phyloP scores from a whole-genome alignment of 1,140 invertebrate species.

The Eumeta japonica region DNA sequence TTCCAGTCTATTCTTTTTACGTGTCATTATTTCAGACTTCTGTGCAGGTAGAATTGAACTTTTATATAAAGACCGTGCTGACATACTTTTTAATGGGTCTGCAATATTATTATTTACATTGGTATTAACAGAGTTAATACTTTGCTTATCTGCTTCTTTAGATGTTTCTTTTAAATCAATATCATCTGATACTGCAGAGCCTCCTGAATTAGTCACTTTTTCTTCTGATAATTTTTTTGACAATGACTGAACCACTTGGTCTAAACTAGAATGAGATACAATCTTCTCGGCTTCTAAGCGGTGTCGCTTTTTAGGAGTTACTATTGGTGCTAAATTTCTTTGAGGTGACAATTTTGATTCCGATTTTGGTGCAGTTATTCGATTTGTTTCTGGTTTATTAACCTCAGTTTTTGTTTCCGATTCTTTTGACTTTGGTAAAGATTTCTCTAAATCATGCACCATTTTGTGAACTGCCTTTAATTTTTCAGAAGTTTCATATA shows the following conservation, averaged over 20 bases:
- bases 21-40: conserved; percentile 57
- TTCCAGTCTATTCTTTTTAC: conserved; percentile 61
- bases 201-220: conserved; percentile 29
- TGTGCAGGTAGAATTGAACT: conserved; percentile 45
- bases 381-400: conserved; percentile 31
- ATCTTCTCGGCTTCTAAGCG: conserved; percentile 50
- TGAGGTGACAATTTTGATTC: conserved; percentile 40
- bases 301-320: conserved; percentile 61
- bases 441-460: conserved; percentile 53
- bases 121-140: conserved; percentile 25
- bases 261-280: conserved; percentile 37
- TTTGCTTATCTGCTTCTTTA: conserved; percentile 18
- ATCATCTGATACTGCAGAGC: no score
- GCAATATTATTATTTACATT: conserved; percentile 27
- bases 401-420: conserved; percentile 30
- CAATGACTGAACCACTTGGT: conserved; percentile 50
- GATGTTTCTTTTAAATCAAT: conserved; percentile 22
- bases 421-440: conserved; percentile 48
- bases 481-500: conserved; percentile 54
- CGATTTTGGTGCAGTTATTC: conserved; percentile 37
- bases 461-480: conserved; percentile 54
- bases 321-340: conserved; percentile 44
- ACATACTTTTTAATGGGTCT: conserved; percentile 48
- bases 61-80: conserved; percentile 45
- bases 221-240: conserved; percentile 54